Evolutionary conservation across 2,888 invertebrate genomes (phyloP).

Genomic region (Scrobipalpa costella): DNA sequence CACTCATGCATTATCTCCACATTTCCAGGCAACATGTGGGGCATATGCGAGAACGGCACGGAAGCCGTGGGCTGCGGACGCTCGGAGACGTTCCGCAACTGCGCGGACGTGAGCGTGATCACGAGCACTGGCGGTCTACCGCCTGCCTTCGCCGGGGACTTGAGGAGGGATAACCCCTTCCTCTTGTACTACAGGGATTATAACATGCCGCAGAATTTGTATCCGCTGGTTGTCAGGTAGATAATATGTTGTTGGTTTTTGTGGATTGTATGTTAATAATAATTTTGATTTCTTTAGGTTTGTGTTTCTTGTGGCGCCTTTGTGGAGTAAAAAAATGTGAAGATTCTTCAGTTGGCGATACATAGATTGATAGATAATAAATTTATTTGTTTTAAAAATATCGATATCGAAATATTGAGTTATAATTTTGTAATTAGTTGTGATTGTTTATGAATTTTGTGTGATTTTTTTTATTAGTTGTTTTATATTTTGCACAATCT

Average conservation of each 20-base stretch:
- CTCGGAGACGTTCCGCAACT: conserved; percentile 95
- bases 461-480: not conserved
- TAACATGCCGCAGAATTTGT: conserved; percentile 84
- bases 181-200: conserved; percentile 88
- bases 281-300: not conserved
- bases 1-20: not conserved
- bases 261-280: not conserved
- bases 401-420: too few relatives aligned
- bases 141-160: conserved; percentile 84
- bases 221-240: conserved; percentile 89
- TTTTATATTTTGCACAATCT: too few relatives aligned
- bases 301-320: not conserved
- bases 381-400: too few relatives aligned
- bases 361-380: too few relatives aligned
- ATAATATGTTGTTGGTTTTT: conserved; percentile 27
- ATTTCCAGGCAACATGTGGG: conserved; percentile 92
- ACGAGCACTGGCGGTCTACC: conserved; percentile 89
- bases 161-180: conserved; percentile 85
- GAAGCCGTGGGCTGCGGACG: conserved; percentile 94
- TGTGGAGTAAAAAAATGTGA: too few relatives aligned
- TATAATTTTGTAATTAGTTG: too few relatives aligned
- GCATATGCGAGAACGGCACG: conserved; percentile 91
- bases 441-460: too few relatives aligned
- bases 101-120: conserved; percentile 92
- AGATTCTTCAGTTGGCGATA: too few relatives aligned